Evolutionary conservation across 2,797 vertebrate genomes (phyloP).

Genomic region (Eospalax fontanierii): DNA sequence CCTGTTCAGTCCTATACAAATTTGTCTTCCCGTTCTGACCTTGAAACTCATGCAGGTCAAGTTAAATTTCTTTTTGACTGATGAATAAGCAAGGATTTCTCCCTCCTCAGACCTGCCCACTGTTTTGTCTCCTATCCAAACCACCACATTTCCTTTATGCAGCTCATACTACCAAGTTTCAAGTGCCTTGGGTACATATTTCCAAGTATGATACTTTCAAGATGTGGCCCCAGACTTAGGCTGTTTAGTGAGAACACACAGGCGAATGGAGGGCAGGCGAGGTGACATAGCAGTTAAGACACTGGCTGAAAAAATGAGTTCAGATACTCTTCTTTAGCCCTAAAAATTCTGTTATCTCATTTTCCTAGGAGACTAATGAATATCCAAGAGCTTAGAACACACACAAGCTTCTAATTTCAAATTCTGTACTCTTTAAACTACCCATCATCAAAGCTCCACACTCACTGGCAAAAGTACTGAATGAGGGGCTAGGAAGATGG

Average conservation of each 20-base stretch:
- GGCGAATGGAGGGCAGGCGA: not conserved
- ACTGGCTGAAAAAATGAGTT: not conserved
- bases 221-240: not conserved
- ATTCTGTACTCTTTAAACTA: slow-evolving; percentile 13
- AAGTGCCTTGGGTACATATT: not conserved
- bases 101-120: not conserved
- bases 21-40: too few species aligned
- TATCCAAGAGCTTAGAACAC: not conserved
- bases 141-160: not conserved
- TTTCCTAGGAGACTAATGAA: slow-evolving; percentile 26
- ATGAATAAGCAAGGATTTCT: slow-evolving; percentile 2
- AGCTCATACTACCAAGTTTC: not conserved
- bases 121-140: slow-evolving; percentile 10
- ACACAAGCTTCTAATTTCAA: slow-evolving; percentile 31
- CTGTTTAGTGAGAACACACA: not conserved
- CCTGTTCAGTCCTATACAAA: too few species aligned
- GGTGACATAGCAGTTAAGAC: too few species aligned
- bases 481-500: not conserved
- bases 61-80: slow-evolving; percentile 18
- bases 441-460: not conserved
- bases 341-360: slow-evolving; percentile 48
- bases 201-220: not conserved
- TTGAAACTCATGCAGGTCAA: slow-evolving; percentile 31
- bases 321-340: not conserved
- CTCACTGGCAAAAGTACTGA: not conserved